Percentiles rank a stretch among this genome's conserved stretches.
Evolutionary conservation across 2,888 invertebrate genomes (phyloP).

Genomic region (Steinernema hermaphroditum): DNA sequence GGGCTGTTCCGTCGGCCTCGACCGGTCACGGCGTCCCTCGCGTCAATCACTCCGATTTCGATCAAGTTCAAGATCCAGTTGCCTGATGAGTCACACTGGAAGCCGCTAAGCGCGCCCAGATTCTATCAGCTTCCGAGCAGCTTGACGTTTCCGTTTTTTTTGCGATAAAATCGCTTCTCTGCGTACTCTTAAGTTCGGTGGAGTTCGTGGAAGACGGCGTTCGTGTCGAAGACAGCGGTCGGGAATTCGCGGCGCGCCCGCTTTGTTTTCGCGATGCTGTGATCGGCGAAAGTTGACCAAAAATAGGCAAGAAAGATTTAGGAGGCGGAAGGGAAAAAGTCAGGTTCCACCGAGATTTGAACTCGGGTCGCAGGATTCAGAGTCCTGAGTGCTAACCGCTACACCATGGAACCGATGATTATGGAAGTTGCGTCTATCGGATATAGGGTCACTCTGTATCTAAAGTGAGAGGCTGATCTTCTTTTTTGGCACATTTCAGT

Average conservation of each 20-base stretch:
- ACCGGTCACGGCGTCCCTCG: too few relatives aligned
- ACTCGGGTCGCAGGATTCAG: constrained; percentile 44
- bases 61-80: constrained; percentile 7
- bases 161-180: not conserved
- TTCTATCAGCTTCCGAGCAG: not conserved
- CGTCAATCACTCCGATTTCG: too few relatives aligned
- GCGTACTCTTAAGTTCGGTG: not conserved
- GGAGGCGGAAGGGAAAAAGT: not conserved
- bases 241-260: not conserved
- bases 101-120: too few relatives aligned
- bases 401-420: constrained; percentile 40
- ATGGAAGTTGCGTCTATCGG: too few relatives aligned
- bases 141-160: not conserved
- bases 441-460: too few relatives aligned
- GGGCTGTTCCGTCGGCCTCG: too few relatives aligned
- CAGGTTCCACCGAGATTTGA: constrained; percentile 35
- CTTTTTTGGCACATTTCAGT: too few relatives aligned
- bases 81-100: constrained; percentile 16
- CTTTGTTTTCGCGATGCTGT: not conserved
- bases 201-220: not conserved
- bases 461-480: too few relatives aligned
- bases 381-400: constrained; percentile 51
- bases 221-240: not conserved
- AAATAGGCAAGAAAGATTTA: not conserved
- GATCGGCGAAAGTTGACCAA: not conserved